Percentiles rank a stretch among this genome's conserved stretches.
Conservation (phyloP, 2,797 vertebrate genomes). For the Coreius guichenoti region DNA sequence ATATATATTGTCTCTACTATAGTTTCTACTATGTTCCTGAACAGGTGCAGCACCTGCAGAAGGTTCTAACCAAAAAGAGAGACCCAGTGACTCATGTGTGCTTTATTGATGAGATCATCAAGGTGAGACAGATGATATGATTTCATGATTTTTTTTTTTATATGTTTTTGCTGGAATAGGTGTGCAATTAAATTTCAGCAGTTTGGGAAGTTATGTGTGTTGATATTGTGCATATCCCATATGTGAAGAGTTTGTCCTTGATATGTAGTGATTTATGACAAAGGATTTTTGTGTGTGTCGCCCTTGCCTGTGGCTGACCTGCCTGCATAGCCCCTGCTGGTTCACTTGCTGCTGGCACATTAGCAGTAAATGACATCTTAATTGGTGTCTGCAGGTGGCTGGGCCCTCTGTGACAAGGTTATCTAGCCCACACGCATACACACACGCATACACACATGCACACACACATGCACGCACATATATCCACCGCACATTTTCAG, state of each 20-base stretch:
- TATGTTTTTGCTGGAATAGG: not conserved
- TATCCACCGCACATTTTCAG: constrained; percentile 17
- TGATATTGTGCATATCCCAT: not conserved
- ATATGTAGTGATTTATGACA: constrained; percentile 35
- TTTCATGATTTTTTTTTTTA: not conserved
- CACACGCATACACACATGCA: constrained; percentile 33
- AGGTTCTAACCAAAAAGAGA: constrained; percentile 93
- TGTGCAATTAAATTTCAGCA: not conserved
- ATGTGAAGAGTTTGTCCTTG: constrained; percentile 22
- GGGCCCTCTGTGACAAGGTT: constrained; percentile 45
- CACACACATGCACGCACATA: constrained; percentile 1
- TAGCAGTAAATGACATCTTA: constrained; percentile 58
- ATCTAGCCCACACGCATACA: constrained; percentile 27
- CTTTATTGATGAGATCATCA: constrained; percentile 95
- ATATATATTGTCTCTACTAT: not conserved
- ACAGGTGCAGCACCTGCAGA: constrained; percentile 97
- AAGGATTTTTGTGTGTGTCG: constrained; percentile 18
- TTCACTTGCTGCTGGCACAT: constrained; percentile 57
- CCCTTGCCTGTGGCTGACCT: constrained; percentile 26
- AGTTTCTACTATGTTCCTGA: not conserved
- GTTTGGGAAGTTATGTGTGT: not conserved
- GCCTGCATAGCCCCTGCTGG: constrained; percentile 42
- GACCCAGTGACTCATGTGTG: constrained; percentile 95
- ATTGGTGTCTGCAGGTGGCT: constrained; percentile 54
- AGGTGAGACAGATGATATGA: constrained; percentile 79